phyloP scores from a whole-genome alignment of 2,113 vertebrate species.

The Mormyrus lacerda region DNA sequence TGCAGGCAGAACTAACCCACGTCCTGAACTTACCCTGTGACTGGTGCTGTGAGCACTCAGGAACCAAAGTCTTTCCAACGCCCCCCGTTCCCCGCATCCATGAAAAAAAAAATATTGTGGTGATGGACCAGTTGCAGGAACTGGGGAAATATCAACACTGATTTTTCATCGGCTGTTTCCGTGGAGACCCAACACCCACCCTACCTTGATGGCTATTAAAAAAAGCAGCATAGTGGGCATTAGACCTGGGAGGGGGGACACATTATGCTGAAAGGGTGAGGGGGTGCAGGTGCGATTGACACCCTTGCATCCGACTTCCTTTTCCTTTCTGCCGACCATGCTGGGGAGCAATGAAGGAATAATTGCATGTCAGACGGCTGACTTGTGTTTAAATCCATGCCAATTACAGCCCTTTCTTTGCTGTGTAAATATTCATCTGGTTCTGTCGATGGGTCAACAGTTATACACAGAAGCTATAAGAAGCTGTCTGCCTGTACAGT shows the following conservation, averaged over 20 bases:
- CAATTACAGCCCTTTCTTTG: background rate
- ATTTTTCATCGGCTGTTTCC: background rate
- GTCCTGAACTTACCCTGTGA: background rate
- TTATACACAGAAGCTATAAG: background rate
- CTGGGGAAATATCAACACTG: background rate
- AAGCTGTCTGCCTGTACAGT: background rate
- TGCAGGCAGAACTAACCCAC: background rate
- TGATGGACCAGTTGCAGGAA: background rate
- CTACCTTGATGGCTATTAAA: background rate
- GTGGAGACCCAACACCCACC: background rate
- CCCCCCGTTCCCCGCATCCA: background rate
- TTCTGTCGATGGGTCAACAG: background rate
- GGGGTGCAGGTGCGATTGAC: background rate
- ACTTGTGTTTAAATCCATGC: slow-evolving; percentile 15
- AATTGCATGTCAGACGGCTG: background rate
- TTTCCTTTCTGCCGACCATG: background rate
- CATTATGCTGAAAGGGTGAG: background rate
- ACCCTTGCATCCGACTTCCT: background rate
- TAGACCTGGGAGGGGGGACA: background rate
- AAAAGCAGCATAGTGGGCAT: background rate
- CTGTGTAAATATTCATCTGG: background rate
- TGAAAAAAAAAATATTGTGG: background rate
- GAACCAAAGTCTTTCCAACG: background rate
- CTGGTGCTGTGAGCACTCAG: no score
- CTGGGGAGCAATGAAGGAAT: background rate